Evolutionary conservation across 2,797 vertebrate genomes (phyloP).

Genomic region (Mastacembelus armatus): DNA sequence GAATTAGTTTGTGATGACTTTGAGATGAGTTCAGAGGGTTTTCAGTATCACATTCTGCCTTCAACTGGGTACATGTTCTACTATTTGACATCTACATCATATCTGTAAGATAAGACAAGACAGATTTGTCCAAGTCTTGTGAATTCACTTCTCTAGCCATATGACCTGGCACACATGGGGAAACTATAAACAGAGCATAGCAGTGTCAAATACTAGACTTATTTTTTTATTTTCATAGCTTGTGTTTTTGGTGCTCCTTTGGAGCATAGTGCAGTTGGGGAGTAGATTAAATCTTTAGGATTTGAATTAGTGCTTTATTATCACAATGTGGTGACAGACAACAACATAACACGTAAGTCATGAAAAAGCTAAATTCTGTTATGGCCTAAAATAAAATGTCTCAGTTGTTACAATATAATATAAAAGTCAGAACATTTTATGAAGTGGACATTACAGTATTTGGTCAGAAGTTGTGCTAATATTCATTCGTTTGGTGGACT

Average conservation of each 20-base stretch:
- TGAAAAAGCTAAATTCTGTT: slow-evolving; percentile 27
- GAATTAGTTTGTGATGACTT: slow-evolving; percentile 38
- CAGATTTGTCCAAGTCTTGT: slow-evolving; percentile 35
- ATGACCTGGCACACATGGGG: slow-evolving; percentile 35
- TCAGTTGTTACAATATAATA: slow-evolving; percentile 36
- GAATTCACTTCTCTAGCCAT: slow-evolving; percentile 48
- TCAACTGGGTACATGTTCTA: slow-evolving; percentile 24
- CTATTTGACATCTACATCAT: slow-evolving; percentile 33
- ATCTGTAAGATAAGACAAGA: slow-evolving; percentile 44
- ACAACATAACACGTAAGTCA: slow-evolving; percentile 19
- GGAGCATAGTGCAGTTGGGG: slow-evolving; percentile 51
- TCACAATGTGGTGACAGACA: slow-evolving; percentile 49
- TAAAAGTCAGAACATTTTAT: slow-evolving; percentile 39
- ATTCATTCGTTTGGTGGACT: slow-evolving; percentile 35
- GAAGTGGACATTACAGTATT: slow-evolving; percentile 35
- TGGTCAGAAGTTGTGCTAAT: slow-evolving; percentile 49
- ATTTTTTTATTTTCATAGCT: slow-evolving; percentile 50
- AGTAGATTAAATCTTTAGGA: slow-evolving; percentile 59
- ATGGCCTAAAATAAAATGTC: slow-evolving; percentile 36
- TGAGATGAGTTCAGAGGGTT: slow-evolving; percentile 23
- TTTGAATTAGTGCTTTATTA: slow-evolving; percentile 59
- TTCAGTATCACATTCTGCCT: slow-evolving; percentile 30
- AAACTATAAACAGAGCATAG: slow-evolving; percentile 39
- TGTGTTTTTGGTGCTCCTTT: slow-evolving; percentile 51
- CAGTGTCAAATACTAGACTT: slow-evolving; percentile 50